Conservation (phyloP, 2,113 vertebrate species). For the Phainopepla nitens region DNA sequence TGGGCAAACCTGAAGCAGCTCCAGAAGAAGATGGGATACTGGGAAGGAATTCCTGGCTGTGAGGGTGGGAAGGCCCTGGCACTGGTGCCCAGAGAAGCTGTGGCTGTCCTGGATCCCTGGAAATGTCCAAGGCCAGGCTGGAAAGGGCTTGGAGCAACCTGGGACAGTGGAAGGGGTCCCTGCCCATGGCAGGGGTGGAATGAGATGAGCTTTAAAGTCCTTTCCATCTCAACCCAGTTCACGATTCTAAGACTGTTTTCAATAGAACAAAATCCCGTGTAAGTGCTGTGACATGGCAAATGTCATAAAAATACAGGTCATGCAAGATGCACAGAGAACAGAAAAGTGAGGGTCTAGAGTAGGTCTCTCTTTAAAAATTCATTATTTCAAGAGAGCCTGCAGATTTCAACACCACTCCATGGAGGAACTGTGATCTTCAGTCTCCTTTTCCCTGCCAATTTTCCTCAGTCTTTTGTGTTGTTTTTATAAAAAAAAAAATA, state of each 20-base stretch:
- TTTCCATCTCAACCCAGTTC: neutral
- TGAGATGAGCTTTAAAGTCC: neutral
- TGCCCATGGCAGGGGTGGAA: neutral
- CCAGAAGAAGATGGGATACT: neutral
- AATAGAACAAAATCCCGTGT: neutral
- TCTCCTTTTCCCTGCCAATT: neutral
- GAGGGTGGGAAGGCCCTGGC: rapidly evolving
- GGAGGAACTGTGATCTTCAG: neutral
- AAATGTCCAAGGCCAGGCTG: neutral
- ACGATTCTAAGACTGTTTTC: neutral
- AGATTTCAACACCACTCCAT: neutral
- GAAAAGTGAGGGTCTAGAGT: neutral
- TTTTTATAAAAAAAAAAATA: neutral
- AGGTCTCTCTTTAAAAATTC: neutral
- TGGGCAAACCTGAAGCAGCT: neutral
- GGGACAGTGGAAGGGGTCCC: neutral
- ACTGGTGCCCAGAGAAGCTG: neutral
- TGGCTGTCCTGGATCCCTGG: neutral
- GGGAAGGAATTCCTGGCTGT: neutral
- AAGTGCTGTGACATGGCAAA: neutral
- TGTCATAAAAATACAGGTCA: rapidly evolving
- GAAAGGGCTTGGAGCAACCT: rapidly evolving
- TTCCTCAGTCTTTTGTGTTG: neutral
- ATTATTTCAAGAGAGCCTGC: neutral
- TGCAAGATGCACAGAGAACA: neutral